phyloP scores from a whole-genome alignment of 64 coral and sea anemone genomes.

The Dendrophyllia cribrosa region DNA sequence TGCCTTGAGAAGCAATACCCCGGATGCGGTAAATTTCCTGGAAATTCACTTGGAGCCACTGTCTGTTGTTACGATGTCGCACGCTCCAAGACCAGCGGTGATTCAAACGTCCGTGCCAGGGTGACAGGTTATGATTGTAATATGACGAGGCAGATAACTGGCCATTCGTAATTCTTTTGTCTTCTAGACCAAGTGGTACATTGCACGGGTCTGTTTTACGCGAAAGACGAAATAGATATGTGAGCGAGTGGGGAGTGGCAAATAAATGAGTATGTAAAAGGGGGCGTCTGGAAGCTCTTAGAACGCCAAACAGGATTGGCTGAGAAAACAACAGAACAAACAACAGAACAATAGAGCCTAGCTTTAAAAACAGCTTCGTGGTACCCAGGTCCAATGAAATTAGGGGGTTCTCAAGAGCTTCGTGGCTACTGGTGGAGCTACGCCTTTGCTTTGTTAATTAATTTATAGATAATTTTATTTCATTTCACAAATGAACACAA shows the following conservation, averaged over 20 bases:
- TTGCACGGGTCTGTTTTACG: slow-evolving; percentile 29
- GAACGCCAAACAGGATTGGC: too few species aligned
- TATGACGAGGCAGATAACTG: slow-evolving; percentile 56
- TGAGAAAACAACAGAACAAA: too few species aligned
- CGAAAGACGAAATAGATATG: neutral
- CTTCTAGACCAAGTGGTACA: slow-evolving; percentile 66
- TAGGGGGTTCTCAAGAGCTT: too few species aligned
- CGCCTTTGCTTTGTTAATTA: too few species aligned
- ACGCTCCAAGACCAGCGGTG: slow-evolving; percentile 72
- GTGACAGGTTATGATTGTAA: slow-evolving; percentile 35
- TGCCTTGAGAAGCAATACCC: slow-evolving; percentile 65
- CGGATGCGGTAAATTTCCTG: slow-evolving; percentile 20
- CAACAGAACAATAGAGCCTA: too few species aligned
- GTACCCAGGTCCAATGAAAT: too few species aligned
- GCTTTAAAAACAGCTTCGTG: too few species aligned
- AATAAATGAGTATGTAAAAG: neutral
- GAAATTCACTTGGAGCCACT: slow-evolving; percentile 74
- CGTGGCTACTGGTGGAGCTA: too few species aligned
- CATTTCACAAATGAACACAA: too few species aligned
- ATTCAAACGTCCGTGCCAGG: slow-evolving; percentile 58
- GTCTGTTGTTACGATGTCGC: slow-evolving; percentile 22
- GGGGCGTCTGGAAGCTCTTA: too few species aligned
- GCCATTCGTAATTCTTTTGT: slow-evolving; percentile 49
- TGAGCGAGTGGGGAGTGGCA: too few species aligned
- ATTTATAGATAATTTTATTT: too few species aligned